Percentiles rank a stretch among this genome's conserved stretches.
Evolutionary conservation across 2,113 vertebrate genomes (phyloP).

Genomic region (Mesembrinibis cayennensis): DNA sequence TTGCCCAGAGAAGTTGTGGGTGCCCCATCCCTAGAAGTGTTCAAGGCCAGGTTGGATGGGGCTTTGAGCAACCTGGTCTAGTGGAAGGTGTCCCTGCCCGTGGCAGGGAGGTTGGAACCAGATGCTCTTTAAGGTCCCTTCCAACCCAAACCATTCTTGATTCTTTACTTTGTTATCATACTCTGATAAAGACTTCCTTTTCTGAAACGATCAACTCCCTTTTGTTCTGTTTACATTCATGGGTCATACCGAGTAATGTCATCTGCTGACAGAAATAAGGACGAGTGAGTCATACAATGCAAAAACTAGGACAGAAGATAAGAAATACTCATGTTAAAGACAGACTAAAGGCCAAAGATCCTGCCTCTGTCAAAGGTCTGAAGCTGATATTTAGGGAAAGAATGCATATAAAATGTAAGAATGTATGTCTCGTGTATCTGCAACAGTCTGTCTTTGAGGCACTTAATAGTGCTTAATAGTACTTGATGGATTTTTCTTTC

Average conservation of each 20-base stretch:
- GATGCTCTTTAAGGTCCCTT: too few relatives aligned
- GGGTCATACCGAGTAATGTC: background rate
- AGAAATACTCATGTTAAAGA: background rate
- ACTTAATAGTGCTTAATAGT: background rate
- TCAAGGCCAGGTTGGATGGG: too few relatives aligned
- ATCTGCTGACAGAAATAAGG: slow-evolving; percentile 20
- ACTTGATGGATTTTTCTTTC: background rate
- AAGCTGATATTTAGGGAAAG: background rate
- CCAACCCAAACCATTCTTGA: too few relatives aligned
- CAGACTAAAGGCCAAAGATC: background rate
- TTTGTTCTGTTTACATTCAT: background rate
- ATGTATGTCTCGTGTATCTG: background rate
- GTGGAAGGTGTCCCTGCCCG: too few relatives aligned
- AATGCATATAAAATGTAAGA: background rate
- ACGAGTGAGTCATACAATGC: background rate
- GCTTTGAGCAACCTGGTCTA: too few relatives aligned
- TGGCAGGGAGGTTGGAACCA: too few relatives aligned
- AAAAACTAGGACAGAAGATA: background rate
- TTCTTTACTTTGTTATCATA: background rate
- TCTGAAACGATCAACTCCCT: background rate
- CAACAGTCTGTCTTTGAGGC: background rate
- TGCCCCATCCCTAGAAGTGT: too few relatives aligned
- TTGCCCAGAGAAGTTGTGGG: too few relatives aligned
- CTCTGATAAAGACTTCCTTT: background rate
- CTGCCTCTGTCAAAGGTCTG: background rate